These are phyloP conservation scores for Varecia variegata DNA, from an alignment of 2,797 vertebrate genomes.

Conservation along the genomic window DNA sequence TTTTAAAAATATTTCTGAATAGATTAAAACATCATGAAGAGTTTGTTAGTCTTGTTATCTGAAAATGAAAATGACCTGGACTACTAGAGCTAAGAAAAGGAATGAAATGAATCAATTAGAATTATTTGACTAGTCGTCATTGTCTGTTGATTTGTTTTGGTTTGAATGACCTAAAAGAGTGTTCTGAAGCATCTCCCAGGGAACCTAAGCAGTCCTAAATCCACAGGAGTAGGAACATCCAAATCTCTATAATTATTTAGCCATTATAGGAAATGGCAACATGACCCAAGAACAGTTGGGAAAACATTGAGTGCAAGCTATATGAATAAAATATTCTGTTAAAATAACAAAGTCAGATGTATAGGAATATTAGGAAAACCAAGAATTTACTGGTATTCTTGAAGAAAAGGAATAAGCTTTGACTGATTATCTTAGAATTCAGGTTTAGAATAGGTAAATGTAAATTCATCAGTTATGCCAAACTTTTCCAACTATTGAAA, in stretches of 20 bases:
- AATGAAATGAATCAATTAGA: background rate
- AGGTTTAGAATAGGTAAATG: slow-evolving; percentile 16
- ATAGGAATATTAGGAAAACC: background rate
- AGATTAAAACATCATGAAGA: background rate
- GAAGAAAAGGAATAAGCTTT: background rate
- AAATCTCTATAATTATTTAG: background rate
- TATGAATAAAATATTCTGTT: background rate
- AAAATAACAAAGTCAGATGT: background rate
- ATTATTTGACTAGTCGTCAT: background rate
- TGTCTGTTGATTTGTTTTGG: background rate
- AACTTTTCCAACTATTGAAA: slow-evolving; percentile 48
- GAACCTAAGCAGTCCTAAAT: background rate
- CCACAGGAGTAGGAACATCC: background rate
- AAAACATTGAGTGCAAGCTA: background rate
- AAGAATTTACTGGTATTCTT: background rate
- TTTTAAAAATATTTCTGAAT: background rate
- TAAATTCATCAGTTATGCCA: slow-evolving; percentile 14
- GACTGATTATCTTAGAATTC: slow-evolving; percentile 4
- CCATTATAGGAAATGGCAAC: background rate
- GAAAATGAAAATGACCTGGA: background rate
- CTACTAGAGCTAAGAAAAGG: background rate
- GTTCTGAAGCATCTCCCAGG: background rate
- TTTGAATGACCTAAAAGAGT: slow-evolving; percentile 2
- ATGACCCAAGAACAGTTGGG: background rate
- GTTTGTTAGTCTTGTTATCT: background rate